phyloP scores from a whole-genome alignment of 2,113 vertebrate genomes.

The Callipepla squamata region DNA sequence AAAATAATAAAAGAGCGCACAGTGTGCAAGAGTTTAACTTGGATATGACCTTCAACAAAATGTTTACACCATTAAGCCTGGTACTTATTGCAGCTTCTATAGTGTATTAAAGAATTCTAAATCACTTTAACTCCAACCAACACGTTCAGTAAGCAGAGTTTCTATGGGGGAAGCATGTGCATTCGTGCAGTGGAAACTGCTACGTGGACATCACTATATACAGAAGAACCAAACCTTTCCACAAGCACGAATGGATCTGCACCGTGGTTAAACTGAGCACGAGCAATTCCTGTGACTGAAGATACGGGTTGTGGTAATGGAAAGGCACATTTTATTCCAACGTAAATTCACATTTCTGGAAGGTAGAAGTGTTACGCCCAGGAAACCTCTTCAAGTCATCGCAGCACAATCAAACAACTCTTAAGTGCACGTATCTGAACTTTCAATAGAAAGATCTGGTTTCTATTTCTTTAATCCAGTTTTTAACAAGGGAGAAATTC shows the following conservation, averaged over 20 bases:
- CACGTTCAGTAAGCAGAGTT: neutral
- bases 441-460: slow-evolving; percentile 40
- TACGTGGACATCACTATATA: neutral
- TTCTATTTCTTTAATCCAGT: slow-evolving; percentile 28
- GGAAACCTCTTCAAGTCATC: neutral
- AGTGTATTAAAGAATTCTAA: neutral
- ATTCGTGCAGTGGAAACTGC: too few relatives aligned
- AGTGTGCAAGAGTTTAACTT: neutral
- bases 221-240: neutral
- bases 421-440: neutral
- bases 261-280: neutral
- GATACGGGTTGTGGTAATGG: neutral
- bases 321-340: slow-evolving; percentile 27
- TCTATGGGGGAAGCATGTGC: neutral
- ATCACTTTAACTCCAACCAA: neutral
- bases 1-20: slow-evolving; percentile 1
- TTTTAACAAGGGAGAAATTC: slow-evolving; percentile 10
- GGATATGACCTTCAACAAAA: neutral
- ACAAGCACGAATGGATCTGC: neutral
- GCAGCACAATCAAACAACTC: neutral
- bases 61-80: neutral
- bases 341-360: slow-evolving; percentile 33
- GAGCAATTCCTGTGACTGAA: neutral
- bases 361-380: neutral
- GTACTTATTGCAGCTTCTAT: neutral